These are phyloP conservation scores for Dissostichus mawsoni DNA, from an alignment of 2,113 vertebrate species.

Conservation along the genomic window DNA sequence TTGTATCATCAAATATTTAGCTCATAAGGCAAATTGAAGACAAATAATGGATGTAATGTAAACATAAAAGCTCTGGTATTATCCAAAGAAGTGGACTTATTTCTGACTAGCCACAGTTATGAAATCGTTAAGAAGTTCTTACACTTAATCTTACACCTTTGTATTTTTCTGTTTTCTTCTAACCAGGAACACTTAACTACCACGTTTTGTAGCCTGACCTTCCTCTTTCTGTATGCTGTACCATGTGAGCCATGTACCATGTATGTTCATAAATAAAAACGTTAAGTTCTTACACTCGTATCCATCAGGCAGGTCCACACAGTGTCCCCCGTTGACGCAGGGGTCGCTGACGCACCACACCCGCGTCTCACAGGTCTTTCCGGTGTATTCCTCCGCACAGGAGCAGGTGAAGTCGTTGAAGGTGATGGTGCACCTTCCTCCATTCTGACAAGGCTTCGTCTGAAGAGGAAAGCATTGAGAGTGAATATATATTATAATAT, in stretches of 20 bases:
- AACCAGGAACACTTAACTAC: too few species aligned
- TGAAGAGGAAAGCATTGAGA: constrained; percentile 65
- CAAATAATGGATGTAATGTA: too few species aligned
- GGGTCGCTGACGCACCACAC: constrained; percentile 91
- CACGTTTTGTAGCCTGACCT: too few species aligned
- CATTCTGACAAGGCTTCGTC: constrained; percentile 89
- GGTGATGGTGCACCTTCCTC: constrained; percentile 88
- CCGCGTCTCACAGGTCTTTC: constrained; percentile 87
- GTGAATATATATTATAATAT: too few species aligned
- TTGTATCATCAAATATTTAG: too few species aligned
- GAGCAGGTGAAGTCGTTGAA: constrained; percentile 94
- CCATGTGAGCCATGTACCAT: too few species aligned
- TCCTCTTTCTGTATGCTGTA: too few species aligned
- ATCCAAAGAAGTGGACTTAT: not conserved
- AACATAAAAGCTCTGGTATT: too few species aligned
- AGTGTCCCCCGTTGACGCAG: constrained; percentile 86
- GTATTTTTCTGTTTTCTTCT: too few species aligned
- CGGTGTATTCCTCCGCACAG: constrained; percentile 88
- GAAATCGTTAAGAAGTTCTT: constrained; percentile 64
- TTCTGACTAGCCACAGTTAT: not conserved
- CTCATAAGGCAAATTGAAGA: too few species aligned
- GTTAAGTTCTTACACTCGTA: constrained; percentile 89
- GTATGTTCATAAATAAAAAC: too few species aligned
- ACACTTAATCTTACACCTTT: constrained; percentile 80
- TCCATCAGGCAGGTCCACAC: constrained; percentile 88